A percentile compares a stretch with the other conserved stretches of the same genome.
phyloP scores from a whole-genome alignment of 2,113 vertebrate genomes.

The Podarcis cretensis region DNA sequence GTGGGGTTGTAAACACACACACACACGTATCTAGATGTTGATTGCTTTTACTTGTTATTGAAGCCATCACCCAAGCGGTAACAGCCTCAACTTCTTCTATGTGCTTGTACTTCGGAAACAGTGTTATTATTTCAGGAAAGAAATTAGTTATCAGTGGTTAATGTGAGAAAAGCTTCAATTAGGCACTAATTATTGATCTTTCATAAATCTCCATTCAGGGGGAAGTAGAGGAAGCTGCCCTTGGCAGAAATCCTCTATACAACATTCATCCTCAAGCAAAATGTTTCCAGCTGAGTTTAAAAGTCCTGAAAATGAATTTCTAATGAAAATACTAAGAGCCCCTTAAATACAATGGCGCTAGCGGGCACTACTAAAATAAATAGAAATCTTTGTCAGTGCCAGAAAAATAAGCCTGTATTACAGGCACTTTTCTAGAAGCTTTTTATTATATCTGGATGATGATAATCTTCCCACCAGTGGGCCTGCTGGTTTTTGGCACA shows the following conservation, averaged over 20 bases:
- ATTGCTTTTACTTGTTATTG: not conserved
- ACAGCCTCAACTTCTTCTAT: not conserved
- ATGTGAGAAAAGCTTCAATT: not conserved
- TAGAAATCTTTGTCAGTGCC: conserved; percentile 43
- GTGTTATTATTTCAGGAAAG: not conserved
- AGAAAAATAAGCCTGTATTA: conserved; percentile 57
- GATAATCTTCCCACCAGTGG: conserved; percentile 66
- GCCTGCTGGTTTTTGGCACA: conserved; percentile 63
- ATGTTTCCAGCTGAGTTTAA: conserved; percentile 60
- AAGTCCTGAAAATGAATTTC: conserved; percentile 59
- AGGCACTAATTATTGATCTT: conserved; percentile 31
- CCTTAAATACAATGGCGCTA: conserved; percentile 56
- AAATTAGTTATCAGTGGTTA: conserved; percentile 5
- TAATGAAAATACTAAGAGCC: conserved; percentile 61
- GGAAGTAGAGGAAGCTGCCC: conserved; percentile 8
- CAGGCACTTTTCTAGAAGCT: conserved; percentile 49
- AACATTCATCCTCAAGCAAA: conserved; percentile 55
- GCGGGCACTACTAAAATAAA: conserved; percentile 61
- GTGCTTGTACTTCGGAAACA: not conserved
- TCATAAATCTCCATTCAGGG: conserved; percentile 6
- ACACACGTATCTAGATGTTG: not conserved
- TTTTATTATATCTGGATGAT: conserved; percentile 65
- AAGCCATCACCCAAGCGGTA: not conserved
- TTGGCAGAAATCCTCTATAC: conserved; percentile 42
- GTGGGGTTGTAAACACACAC: too few species aligned